Percentiles rank a stretch among this genome's conserved stretches.
These are phyloP conservation scores for Bradypodion pumilum DNA, from an alignment of 2,797 vertebrate species.

Conservation along the genomic window DNA sequence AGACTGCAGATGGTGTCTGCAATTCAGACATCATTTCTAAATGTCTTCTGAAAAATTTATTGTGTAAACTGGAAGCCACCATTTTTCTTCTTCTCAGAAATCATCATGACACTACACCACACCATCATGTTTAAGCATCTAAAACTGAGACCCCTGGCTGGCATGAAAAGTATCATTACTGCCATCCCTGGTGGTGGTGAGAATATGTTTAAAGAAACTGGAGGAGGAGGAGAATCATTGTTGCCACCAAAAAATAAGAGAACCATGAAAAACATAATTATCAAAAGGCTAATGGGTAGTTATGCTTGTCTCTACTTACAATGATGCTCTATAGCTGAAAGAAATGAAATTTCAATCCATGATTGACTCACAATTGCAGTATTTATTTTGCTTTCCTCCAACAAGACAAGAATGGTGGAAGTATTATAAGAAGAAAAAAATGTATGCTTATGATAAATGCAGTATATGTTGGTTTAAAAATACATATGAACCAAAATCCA, in stretches of 20 bases:
- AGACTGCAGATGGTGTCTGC: background rate
- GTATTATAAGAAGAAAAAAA: too few relatives aligned
- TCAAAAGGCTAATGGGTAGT: too few relatives aligned
- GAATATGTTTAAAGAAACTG: background rate
- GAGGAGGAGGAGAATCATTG: background rate
- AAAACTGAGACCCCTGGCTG: background rate
- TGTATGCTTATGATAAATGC: too few relatives aligned
- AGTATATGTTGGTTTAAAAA: too few relatives aligned
- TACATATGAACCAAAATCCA: background rate
- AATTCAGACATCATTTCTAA: background rate
- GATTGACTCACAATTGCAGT: background rate
- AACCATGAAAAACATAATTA: too few relatives aligned
- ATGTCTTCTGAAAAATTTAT: background rate
- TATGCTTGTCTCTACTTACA: background rate
- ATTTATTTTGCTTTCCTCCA: too few relatives aligned
- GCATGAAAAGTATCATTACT: background rate
- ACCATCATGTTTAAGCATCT: background rate
- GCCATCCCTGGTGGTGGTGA: background rate
- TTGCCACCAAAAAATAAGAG: background rate
- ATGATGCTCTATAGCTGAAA: background rate
- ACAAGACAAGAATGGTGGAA: background rate
- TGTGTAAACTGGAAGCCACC: background rate
- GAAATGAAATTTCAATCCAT: background rate
- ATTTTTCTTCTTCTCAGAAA: background rate
- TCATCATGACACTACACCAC: background rate